Conservation (phyloP, 2,797 vertebrate genomes). For the Clarias pachynema region DNA sequence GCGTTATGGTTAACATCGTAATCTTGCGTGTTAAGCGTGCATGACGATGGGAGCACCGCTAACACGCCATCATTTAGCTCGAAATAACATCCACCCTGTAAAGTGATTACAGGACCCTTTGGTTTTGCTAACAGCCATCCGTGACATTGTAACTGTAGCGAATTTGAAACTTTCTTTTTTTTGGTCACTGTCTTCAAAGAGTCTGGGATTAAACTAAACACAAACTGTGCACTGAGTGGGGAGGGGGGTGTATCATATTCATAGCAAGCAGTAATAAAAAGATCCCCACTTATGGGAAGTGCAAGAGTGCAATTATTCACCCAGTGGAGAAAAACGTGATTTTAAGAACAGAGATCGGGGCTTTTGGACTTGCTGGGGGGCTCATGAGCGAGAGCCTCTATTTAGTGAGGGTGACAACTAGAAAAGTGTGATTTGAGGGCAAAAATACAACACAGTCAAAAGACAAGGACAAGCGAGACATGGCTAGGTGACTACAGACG, state of each 20-base stretch:
- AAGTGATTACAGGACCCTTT: constrained; percentile 6
- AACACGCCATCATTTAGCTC: neutral
- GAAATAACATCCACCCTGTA: constrained; percentile 16
- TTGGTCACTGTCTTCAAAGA: constrained; percentile 32
- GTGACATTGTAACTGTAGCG: neutral
- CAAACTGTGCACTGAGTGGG: constrained; percentile 14
- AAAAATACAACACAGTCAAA: constrained; percentile 49
- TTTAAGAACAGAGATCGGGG: neutral
- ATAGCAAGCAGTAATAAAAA: constrained; percentile 29
- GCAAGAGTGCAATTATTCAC: constrained; percentile 24
- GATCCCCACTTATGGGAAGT: constrained; percentile 29
- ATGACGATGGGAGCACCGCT: neutral
- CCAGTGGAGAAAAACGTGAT: neutral
- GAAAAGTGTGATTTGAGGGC: constrained; percentile 57
- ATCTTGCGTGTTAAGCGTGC: neutral
- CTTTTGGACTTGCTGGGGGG: constrained; percentile 15
- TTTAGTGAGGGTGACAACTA: constrained; percentile 67
- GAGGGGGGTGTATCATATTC: constrained; percentile 24
- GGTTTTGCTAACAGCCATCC: neutral
- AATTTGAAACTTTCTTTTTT: constrained; percentile 10
- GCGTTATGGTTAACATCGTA: neutral
- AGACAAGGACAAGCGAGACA: neutral
- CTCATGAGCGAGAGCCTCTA: constrained; percentile 50
- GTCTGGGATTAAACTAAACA: constrained; percentile 29
- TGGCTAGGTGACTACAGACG: neutral